These are phyloP conservation scores for Deroplatys truncata DNA, from an alignment of 2,888 invertebrate species.

Conservation along the genomic window DNA sequence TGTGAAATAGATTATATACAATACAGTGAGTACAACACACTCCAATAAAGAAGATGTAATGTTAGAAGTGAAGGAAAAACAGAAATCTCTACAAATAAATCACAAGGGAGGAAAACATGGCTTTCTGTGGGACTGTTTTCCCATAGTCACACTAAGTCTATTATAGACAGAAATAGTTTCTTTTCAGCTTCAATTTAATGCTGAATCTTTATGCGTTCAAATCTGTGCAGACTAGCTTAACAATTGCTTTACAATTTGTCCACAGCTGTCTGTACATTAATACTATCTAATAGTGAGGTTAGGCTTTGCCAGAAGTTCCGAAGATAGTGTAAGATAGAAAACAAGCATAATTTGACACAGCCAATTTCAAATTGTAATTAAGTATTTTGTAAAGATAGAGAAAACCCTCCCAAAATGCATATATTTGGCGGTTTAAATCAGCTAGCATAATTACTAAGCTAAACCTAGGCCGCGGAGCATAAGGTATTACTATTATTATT, in stretches of 20 bases:
- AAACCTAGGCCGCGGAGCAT: no score
- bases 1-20: conserved; percentile 1
- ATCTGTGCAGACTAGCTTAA: not conserved
- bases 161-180: not conserved
- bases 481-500: no score
- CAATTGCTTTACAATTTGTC: not conserved
- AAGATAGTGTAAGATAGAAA: not conserved
- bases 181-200: not conserved
- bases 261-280: not conserved
- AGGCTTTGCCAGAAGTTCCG: not conserved
- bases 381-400: no score
- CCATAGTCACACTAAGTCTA: not conserved
- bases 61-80: not conserved
- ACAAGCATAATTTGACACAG: not conserved
- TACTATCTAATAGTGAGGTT: not conserved
- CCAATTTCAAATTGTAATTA: not conserved
- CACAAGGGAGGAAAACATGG: not conserved
- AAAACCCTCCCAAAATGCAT: no score
- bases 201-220: not conserved
- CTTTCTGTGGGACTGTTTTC: not conserved
- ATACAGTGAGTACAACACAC: not conserved
- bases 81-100: not conserved
- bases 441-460: no score
- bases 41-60: not conserved
- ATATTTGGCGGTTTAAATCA: no score